Conservation (phyloP, 2,797 vertebrate genomes). For the Syngnathus acus region DNA sequence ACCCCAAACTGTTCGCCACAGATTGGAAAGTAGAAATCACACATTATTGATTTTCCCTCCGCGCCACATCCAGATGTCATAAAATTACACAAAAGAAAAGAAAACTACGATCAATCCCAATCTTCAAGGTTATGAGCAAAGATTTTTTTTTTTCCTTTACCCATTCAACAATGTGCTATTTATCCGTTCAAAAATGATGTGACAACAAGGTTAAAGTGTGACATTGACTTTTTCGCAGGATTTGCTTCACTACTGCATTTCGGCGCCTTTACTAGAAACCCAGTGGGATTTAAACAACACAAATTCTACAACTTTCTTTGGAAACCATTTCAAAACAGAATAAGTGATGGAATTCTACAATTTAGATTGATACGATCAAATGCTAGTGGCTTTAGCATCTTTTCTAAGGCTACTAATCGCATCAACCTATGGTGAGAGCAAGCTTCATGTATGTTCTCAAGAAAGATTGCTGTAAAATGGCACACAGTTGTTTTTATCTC, state of each 20-base stretch:
- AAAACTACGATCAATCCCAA: constrained; percentile 23
- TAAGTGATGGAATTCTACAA: not conserved
- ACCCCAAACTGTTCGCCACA: too few species aligned
- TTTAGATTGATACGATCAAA: too few species aligned
- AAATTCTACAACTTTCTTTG: too few species aligned
- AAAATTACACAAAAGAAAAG: not conserved
- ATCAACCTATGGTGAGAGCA: not conserved
- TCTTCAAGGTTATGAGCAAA: constrained; percentile 1
- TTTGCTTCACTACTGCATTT: not conserved
- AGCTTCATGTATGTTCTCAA: not conserved
- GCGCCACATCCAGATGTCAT: too few species aligned
- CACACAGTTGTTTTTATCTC: constrained; percentile 1
- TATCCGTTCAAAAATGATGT: constrained; percentile 1
- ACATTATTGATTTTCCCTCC: too few species aligned
- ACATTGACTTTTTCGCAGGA: not conserved
- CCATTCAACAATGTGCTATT: constrained; percentile 1
- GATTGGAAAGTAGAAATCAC: too few species aligned
- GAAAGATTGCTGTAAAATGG: not conserved
- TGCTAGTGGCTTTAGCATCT: not conserved
- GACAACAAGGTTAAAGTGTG: not conserved
- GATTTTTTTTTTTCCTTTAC: not conserved
- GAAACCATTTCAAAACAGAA: not conserved
- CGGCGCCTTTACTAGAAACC: not conserved
- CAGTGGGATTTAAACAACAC: too few species aligned
- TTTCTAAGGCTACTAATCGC: not conserved